Conservation (phyloP, 2,888 invertebrate species). For the Gymnoscelis rufifasciata region DNA sequence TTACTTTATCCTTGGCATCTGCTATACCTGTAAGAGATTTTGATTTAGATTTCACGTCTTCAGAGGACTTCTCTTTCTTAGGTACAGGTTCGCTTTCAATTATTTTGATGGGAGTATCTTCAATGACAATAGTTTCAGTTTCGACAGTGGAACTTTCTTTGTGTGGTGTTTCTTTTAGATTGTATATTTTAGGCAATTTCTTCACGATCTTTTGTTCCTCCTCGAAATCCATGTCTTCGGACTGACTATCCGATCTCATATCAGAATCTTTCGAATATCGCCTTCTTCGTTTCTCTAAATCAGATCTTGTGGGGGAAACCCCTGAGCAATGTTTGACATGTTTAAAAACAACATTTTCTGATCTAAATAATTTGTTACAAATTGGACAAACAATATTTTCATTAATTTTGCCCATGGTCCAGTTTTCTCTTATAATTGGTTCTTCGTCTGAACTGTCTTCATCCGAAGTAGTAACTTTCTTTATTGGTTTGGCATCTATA, state of each 20-base stretch:
- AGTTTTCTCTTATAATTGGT: constrained; percentile 62
- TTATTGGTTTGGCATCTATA: constrained; percentile 47
- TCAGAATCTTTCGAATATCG: constrained; percentile 55
- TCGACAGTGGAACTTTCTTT: constrained; percentile 29
- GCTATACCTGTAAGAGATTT: constrained; percentile 17
- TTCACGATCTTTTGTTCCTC: constrained; percentile 39
- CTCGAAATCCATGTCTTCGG: constrained; percentile 49
- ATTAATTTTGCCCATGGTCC: constrained; percentile 77
- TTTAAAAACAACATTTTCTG: constrained; percentile 74
- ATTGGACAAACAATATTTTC: constrained; percentile 75
- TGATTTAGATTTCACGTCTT: constrained; percentile 18
- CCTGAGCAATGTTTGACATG: constrained; percentile 76
- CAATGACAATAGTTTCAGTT: constrained; percentile 53
- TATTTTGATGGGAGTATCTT: constrained; percentile 52
- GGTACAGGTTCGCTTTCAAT: constrained; percentile 7
- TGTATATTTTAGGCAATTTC: constrained; percentile 43
- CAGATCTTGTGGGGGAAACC: constrained; percentile 67
- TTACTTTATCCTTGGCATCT: constrained; percentile 5
- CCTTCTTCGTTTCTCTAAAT: constrained; percentile 55
- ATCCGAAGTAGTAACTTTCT: constrained; percentile 36
- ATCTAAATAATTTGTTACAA: constrained; percentile 69
- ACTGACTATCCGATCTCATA: constrained; percentile 47
- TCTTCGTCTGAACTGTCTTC: constrained; percentile 50
- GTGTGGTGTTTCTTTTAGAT: constrained; percentile 46
- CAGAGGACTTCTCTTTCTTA: constrained; percentile 2